Evolutionary conservation across 37 sponge, comb jelly and placozoan species (phyloP).

Genomic region (Amphimedon queenslandica): DNA sequence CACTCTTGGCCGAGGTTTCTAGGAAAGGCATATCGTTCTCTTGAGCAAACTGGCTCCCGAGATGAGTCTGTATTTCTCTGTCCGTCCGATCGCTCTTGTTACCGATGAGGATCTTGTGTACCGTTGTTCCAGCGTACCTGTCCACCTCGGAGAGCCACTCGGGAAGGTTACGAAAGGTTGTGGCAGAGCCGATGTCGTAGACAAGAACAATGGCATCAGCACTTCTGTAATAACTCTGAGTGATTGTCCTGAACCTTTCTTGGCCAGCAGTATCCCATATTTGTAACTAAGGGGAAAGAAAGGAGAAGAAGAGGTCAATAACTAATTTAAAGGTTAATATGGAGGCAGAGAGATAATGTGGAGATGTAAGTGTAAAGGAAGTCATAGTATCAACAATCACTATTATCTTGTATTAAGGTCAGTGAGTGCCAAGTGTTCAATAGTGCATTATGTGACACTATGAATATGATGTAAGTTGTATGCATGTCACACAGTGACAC

Average conservation of each 20-base stretch:
- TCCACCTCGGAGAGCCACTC: conserved; percentile 86
- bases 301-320: no score
- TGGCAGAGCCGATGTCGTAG: conserved; percentile 69
- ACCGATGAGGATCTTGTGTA: conserved; percentile 79
- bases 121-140: conserved; percentile 66
- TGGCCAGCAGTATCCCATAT: conserved; percentile 97
- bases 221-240: conserved; percentile 92
- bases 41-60: conserved; percentile 61
- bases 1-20: conserved; percentile 88
- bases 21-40: conserved; percentile 84
- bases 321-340: no score
- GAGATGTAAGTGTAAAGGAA: no score
- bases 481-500: no score
- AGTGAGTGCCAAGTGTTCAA: no score
- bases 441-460: no score
- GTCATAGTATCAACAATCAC: no score
- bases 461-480: no score
- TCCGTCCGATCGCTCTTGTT: conserved; percentile 88
- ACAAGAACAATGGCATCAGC: conserved; percentile 92
- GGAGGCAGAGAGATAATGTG: no score
- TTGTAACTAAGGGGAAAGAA: conserved; percentile 62
- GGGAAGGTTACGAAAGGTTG: conserved; percentile 68
- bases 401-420: no score
- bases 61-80: conserved; percentile 53
- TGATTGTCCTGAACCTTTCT: conserved; percentile 89